Percentiles rank a stretch among this genome's conserved stretches.
Evolutionary conservation across 2,797 vertebrate genomes (phyloP).

Genomic region (Pantherophis vulpinus): DNA sequence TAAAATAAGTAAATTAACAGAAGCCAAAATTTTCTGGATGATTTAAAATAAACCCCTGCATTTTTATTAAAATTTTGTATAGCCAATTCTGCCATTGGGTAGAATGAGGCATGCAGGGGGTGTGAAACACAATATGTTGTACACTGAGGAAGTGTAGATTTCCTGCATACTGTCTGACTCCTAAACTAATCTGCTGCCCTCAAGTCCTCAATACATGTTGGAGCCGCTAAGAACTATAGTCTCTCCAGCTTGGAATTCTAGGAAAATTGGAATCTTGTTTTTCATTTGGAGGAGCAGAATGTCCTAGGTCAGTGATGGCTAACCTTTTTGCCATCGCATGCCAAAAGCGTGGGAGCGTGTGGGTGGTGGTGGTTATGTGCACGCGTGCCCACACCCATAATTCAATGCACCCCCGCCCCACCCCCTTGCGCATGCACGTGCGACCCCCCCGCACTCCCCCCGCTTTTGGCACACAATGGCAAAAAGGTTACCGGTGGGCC

Average conservation of each 20-base stretch:
- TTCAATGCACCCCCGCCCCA: too few species aligned
- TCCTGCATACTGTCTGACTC: background rate
- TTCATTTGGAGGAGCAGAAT: background rate
- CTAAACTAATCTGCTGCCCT: background rate
- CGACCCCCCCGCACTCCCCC: too few species aligned
- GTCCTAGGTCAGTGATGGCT: background rate
- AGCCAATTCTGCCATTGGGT: background rate
- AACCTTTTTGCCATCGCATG: too few species aligned
- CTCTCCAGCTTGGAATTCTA: background rate
- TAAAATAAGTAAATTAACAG: background rate
- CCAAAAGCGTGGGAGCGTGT: too few species aligned
- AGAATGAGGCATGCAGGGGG: background rate
- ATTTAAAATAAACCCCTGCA: background rate
- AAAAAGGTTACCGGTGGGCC: too few species aligned
- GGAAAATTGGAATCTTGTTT: background rate
- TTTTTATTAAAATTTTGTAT: slow-evolving; percentile 38
- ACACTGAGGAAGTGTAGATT: background rate
- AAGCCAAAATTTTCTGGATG: background rate
- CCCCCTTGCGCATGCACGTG: too few species aligned
- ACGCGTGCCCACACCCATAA: too few species aligned
- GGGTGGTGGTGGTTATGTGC: too few species aligned
- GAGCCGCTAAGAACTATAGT: background rate
- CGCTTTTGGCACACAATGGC: too few species aligned
- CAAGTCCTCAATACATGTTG: background rate
- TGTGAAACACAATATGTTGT: background rate